A percentile compares a stretch with the other conserved stretches of the same genome.
Evolutionary conservation across 2,888 invertebrate genomes (phyloP).

Genomic region (Leucozona laternaria): DNA sequence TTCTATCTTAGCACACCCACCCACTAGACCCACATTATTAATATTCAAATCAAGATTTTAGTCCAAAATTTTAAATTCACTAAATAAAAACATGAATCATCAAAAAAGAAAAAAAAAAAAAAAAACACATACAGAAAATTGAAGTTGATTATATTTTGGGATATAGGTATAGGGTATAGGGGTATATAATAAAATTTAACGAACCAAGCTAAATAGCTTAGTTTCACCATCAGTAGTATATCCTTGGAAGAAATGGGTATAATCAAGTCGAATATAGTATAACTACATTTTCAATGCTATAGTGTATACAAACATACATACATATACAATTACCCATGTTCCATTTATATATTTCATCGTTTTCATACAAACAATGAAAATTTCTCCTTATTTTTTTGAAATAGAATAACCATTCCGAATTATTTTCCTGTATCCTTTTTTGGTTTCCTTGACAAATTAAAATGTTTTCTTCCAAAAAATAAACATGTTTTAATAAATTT

Average conservation of each 20-base stretch:
- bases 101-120: neutral
- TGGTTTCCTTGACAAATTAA: slow-evolving; percentile 21
- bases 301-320: neutral
- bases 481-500: slow-evolving; percentile 19
- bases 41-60: slow-evolving; percentile 18
- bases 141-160: slow-evolving; percentile 1
- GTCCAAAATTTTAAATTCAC: neutral
- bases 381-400: neutral
- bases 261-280: neutral
- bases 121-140: neutral
- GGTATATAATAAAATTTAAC: slow-evolving; percentile 24
- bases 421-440: neutral
- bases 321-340: neutral
- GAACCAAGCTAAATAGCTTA: slow-evolving; percentile 31
- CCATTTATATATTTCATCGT: neutral
- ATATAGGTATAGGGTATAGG: neutral
- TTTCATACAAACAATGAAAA: slow-evolving; percentile 1
- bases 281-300: neutral
- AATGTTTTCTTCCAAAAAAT: slow-evolving; percentile 6
- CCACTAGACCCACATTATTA: neutral
- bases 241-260: slow-evolving; percentile 15
- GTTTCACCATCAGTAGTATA: neutral
- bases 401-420: neutral
- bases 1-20: neutral
- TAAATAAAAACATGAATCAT: slow-evolving; percentile 2